Percentiles rank a stretch among this genome's conserved stretches.
Evolutionary conservation across 2,888 invertebrate species (phyloP).

Genomic region (Conus canariensis): DNA sequence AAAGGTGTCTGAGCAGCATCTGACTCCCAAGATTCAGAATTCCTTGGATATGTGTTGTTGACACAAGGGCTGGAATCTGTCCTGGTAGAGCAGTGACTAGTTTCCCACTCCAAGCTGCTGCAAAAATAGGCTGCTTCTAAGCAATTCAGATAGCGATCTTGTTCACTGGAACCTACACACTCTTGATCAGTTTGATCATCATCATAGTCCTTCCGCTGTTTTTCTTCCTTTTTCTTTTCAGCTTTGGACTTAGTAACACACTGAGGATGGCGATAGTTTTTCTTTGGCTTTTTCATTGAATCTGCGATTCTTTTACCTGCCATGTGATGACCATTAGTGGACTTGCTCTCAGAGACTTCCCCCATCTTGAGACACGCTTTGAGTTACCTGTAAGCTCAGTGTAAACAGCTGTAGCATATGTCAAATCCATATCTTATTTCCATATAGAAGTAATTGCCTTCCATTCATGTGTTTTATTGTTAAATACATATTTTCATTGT

Average conservation of each 20-base stretch:
- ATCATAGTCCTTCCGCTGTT: background rate
- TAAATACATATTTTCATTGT: too few species aligned
- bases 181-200: background rate
- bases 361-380: background rate
- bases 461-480: too few species aligned
- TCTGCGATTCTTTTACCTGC: background rate
- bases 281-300: background rate
- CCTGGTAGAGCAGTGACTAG: background rate
- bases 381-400: background rate
- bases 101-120: background rate
- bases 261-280: background rate
- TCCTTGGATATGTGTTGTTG: background rate
- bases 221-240: conserved; percentile 22
- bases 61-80: background rate
- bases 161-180: background rate
- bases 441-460: too few species aligned
- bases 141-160: background rate
- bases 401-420: background rate
- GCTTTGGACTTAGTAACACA: background rate
- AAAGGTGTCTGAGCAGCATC: background rate
- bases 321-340: background rate
- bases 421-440: background rate
- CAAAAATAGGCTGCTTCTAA: conserved; percentile 6
- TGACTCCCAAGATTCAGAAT: background rate
- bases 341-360: background rate